Evolutionary conservation across 2,888 invertebrate genomes (phyloP).

Genomic region (Rhorus exstirpatorius): DNA sequence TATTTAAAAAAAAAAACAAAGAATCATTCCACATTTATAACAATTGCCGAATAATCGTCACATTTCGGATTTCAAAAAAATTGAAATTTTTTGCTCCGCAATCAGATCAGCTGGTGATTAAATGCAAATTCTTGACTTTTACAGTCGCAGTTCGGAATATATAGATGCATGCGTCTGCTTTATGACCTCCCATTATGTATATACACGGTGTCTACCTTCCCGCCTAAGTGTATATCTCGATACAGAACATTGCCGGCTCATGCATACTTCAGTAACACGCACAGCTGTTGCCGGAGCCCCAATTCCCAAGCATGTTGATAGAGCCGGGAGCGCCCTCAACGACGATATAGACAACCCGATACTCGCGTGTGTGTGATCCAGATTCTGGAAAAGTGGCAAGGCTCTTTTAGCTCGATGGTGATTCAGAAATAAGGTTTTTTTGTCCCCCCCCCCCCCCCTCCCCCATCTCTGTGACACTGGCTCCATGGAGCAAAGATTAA

Average conservation of each 20-base stretch:
- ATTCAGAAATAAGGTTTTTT: neutral
- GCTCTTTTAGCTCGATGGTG: neutral
- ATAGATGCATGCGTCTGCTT: slow-evolving; percentile 34
- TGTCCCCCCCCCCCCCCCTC: too few relatives aligned
- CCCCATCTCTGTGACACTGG: too few relatives aligned
- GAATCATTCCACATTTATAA: too few relatives aligned
- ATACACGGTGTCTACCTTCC: slow-evolving; percentile 53
- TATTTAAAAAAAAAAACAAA: too few relatives aligned
- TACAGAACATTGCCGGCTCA: slow-evolving; percentile 82
- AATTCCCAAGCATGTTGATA: slow-evolving; percentile 85
- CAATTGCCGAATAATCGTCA: too few relatives aligned
- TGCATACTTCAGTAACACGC: slow-evolving; percentile 83
- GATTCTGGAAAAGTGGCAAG: slow-evolving; percentile 14
- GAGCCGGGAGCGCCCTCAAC: slow-evolving; percentile 58
- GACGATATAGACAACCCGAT: slow-evolving; percentile 64
- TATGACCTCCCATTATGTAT: neutral
- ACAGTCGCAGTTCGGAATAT: slow-evolving; percentile 11
- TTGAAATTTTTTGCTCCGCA: neutral
- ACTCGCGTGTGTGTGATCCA: slow-evolving; percentile 8
- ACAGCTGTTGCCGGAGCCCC: slow-evolving; percentile 81
- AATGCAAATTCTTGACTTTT: slow-evolving; percentile 25
- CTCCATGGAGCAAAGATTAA: too few relatives aligned
- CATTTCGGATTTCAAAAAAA: too few relatives aligned
- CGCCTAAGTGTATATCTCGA: slow-evolving; percentile 75
- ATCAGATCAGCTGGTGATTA: neutral